phyloP scores from a whole-genome alignment of 2,797 vertebrate species.

The Chloroceryle amazona region DNA sequence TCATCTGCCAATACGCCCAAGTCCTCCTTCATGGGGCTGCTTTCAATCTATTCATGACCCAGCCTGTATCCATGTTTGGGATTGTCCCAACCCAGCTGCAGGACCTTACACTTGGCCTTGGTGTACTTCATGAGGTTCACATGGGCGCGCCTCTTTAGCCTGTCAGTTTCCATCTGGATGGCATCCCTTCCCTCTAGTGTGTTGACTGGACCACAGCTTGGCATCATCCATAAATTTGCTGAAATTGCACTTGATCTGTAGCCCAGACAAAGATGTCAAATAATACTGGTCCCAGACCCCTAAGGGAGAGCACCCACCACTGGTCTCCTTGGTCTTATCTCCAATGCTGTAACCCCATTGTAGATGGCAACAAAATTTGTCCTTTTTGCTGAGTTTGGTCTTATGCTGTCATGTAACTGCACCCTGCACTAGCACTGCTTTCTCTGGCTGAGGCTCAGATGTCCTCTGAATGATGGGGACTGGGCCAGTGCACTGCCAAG shows the following conservation, averaged over 20 bases:
- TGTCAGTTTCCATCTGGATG: not conserved
- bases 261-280: not conserved
- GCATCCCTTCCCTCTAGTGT: not conserved
- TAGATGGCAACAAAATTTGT: not conserved
- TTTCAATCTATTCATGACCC: not conserved
- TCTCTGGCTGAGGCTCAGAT: not conserved
- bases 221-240: not conserved
- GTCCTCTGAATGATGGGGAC: not conserved
- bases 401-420: accelerated
- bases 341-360: accelerated
- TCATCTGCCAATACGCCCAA: not conserved
- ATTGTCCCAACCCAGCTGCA: not conserved
- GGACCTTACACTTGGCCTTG: not conserved
- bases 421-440: not conserved
- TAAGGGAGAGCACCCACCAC: not conserved
- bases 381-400: not conserved
- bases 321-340: not conserved
- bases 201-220: not conserved
- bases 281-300: no score
- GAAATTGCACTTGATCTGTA: not conserved
- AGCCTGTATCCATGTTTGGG: not conserved
- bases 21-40: not conserved
- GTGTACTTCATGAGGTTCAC: not conserved
- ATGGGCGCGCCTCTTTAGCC: not conserved
- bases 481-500: not conserved